phyloP scores from a whole-genome alignment of 2,113 vertebrate genomes.

The Osmerus mordax region DNA sequence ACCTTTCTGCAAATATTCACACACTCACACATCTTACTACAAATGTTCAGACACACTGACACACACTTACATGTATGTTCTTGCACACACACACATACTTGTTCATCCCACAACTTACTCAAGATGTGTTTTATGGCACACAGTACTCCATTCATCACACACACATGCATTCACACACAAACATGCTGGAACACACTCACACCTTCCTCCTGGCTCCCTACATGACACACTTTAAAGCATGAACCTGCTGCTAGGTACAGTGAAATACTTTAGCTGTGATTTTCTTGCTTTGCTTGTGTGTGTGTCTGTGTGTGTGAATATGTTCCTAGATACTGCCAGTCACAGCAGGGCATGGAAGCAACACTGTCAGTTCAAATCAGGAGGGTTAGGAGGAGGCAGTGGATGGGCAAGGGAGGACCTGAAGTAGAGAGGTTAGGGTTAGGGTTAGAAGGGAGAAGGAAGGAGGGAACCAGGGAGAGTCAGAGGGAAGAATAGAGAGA shows the following conservation, averaged over 20 bases:
- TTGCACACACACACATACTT: background rate
- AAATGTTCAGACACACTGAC: slow-evolving; percentile 3
- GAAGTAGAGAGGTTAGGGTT: no score
- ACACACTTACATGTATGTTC: slow-evolving; percentile 1
- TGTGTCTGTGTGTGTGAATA: slow-evolving; percentile 23
- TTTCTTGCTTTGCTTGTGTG: slow-evolving; percentile 43
- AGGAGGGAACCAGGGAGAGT: no score
- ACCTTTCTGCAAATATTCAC: no score
- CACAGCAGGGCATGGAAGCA: slow-evolving; percentile 14
- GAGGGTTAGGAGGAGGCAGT: no score
- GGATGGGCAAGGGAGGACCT: no score
- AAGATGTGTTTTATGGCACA: no score
- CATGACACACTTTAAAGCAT: slow-evolving; percentile 8
- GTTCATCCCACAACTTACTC: no score
- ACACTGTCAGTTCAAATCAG: slow-evolving; percentile 37
- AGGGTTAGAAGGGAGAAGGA: no score
- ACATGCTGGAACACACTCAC: background rate
- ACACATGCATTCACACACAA: no score
- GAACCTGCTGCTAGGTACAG: slow-evolving; percentile 15
- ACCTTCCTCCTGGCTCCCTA: background rate
- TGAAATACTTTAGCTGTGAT: slow-evolving; percentile 29
- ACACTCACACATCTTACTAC: background rate
- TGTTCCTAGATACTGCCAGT: slow-evolving; percentile 36
- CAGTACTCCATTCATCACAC: no score
- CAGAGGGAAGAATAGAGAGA: background rate